phyloP scores from a whole-genome alignment of 2,113 vertebrate genomes.

The Phoxinus phoxinus region DNA sequence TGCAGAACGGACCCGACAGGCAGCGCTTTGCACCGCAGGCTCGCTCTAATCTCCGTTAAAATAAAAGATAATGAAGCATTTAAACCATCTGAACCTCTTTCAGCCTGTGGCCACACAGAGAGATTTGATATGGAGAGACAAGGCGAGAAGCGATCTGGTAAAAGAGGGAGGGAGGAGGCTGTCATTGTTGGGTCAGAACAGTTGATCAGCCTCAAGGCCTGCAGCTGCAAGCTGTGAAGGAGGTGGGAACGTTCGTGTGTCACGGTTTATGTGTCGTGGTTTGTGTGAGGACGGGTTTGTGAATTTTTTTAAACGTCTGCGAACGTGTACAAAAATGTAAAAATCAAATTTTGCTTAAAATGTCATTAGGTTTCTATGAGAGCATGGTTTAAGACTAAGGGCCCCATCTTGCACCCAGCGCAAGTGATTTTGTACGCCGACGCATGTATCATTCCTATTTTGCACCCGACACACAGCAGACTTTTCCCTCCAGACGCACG shows the following conservation, averaged over 20 bases:
- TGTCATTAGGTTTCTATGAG: not conserved
- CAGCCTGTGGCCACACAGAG: constrained; percentile 57
- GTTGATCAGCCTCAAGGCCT: constrained; percentile 59
- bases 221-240: constrained; percentile 67
- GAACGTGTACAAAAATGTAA: not conserved
- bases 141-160: constrained; percentile 68
- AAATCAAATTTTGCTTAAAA: not conserved
- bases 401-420: too few species aligned
- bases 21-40: constrained; percentile 51
- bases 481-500: too few species aligned
- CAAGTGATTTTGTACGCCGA: too few species aligned
- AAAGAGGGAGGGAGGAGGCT: constrained; percentile 59
- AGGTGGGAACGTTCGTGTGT: constrained; percentile 56
- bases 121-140: constrained; percentile 72
- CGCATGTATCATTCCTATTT: too few species aligned
- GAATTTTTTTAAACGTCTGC: not conserved
- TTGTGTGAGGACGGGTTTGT: not conserved
- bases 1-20: constrained; percentile 58
- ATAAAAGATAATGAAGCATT: constrained; percentile 78
- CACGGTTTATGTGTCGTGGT: not conserved
- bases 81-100: constrained; percentile 61
- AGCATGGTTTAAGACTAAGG: not conserved
- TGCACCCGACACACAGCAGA: too few species aligned
- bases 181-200: constrained; percentile 64
- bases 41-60: constrained; percentile 71